phyloP scores from a whole-genome alignment of 1,140 invertebrate species.

The Temnothorax nylanderi region DNA sequence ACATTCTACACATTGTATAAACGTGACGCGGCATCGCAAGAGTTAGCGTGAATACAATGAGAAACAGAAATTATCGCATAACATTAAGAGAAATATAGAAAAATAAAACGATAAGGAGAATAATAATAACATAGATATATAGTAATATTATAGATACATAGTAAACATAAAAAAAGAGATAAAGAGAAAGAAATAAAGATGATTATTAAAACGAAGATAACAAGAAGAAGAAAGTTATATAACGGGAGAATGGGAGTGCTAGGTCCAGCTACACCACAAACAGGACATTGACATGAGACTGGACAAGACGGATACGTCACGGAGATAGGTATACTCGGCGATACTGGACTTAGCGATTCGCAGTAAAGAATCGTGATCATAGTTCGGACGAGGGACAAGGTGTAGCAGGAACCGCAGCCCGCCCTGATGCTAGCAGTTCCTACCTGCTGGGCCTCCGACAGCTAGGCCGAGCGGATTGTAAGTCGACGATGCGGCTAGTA shows the following conservation, averaged over 20 bases:
- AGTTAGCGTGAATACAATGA: neutral
- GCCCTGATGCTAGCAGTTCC: conserved; percentile 86
- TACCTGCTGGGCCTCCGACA: conserved; percentile 91
- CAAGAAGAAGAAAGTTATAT: conserved; percentile 45
- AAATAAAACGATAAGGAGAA: neutral
- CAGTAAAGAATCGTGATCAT: conserved; percentile 53
- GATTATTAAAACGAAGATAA: conserved; percentile 66
- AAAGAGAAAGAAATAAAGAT: conserved; percentile 34
- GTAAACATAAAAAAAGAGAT: conserved; percentile 5
- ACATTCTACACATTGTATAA: conserved; percentile 11
- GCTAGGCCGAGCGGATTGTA: conserved; percentile 94
- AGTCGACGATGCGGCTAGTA: conserved; percentile 89
- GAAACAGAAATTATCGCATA: conserved; percentile 2
- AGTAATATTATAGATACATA: neutral
- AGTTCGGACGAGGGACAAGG: conserved; percentile 75
- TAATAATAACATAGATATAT: conserved; percentile 1
- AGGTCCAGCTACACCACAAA: conserved; percentile 85
- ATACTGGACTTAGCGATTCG: conserved; percentile 41
- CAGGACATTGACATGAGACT: conserved; percentile 62
- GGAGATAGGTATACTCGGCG: conserved; percentile 42
- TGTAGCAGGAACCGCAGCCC: conserved; percentile 85
- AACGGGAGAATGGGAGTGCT: conserved; percentile 81
- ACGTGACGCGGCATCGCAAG: neutral
- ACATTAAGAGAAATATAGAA: neutral
- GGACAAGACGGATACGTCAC: conserved; percentile 62